A percentile compares a stretch with the other conserved stretches of the same genome.
Conservation (phyloP, 2,113 vertebrate species). For the Siniperca knerii region DNA sequence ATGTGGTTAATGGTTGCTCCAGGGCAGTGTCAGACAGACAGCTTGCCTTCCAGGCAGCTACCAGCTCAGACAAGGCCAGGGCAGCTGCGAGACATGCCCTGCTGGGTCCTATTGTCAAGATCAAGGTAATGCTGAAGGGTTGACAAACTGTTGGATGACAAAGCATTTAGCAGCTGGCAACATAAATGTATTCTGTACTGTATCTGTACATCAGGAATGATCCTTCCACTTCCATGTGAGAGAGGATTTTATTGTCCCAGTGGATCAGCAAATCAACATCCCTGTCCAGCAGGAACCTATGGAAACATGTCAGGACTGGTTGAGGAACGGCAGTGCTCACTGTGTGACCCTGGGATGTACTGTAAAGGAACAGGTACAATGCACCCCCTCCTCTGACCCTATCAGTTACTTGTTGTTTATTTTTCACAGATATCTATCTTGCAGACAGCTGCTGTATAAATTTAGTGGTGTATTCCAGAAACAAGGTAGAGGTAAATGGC, state of each 20-base stretch:
- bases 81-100: constrained; percentile 86
- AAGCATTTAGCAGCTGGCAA: background rate
- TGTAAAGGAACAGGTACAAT: constrained; percentile 82
- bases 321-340: constrained; percentile 75
- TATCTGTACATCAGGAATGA: constrained; percentile 68
- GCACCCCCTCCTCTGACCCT: constrained; percentile 2
- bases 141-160: background rate
- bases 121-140: constrained; percentile 76
- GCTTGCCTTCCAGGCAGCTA: constrained; percentile 87
- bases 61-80: constrained; percentile 84
- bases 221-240: constrained; percentile 74
- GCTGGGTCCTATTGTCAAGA: constrained; percentile 87
- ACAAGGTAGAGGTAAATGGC: background rate
- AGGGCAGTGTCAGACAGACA: constrained; percentile 81
- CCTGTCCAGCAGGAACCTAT: constrained; percentile 84
- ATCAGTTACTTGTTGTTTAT: background rate
- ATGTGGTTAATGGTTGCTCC: constrained; percentile 39
- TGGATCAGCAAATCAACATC: constrained; percentile 72
- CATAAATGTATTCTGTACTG: background rate
- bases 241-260: constrained; percentile 84
- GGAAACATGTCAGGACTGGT: constrained; percentile 79
- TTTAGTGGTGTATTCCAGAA: background rate
- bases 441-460: constrained; percentile 1
- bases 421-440: background rate
- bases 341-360: constrained; percentile 83